These are phyloP conservation scores for Ips typographus DNA, from an alignment of 1,140 invertebrate species.

Conservation along the genomic window DNA sequence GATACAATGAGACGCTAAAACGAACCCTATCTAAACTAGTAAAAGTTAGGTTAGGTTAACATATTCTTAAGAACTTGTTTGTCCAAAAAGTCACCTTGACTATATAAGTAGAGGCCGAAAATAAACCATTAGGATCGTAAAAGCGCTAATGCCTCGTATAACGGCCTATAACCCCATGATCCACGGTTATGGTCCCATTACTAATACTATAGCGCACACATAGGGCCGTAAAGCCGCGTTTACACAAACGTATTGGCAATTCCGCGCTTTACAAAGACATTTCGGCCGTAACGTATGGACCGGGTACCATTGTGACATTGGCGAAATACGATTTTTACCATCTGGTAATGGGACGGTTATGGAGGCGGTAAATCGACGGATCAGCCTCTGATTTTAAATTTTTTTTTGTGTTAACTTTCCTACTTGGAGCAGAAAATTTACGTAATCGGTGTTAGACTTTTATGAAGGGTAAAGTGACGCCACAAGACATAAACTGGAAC, in stretches of 20 bases:
- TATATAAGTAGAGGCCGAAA: background rate
- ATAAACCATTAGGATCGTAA: conserved; percentile 34
- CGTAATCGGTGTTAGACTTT: too few species aligned
- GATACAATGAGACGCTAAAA: too few species aligned
- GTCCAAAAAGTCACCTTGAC: too few species aligned
- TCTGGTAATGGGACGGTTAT: conserved; percentile 5
- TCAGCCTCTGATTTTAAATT: conserved; percentile 6
- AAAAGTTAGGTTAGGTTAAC: too few species aligned
- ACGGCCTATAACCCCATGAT: conserved; percentile 41
- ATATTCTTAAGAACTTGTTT: too few species aligned
- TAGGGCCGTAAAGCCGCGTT: conserved; percentile 39
- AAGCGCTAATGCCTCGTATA: conserved; percentile 38
- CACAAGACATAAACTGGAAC: too few species aligned
- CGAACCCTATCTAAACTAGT: too few species aligned
- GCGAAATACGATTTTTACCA: conserved; percentile 23
- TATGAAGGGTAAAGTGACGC: too few species aligned
- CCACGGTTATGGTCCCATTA: conserved; percentile 42
- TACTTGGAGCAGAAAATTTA: too few species aligned
- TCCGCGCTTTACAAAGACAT: conserved; percentile 27
- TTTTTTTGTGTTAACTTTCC: too few species aligned
- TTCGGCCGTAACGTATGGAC: conserved; percentile 9
- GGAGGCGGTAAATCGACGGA: conserved; percentile 3
- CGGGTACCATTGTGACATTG: conserved; percentile 11
- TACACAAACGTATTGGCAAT: conserved; percentile 40
- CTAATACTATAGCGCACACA: conserved; percentile 43